A percentile compares a stretch with the other conserved stretches of the same genome.
Conservation (phyloP, 2,888 invertebrate species). For the Drosophila pullipes region DNA sequence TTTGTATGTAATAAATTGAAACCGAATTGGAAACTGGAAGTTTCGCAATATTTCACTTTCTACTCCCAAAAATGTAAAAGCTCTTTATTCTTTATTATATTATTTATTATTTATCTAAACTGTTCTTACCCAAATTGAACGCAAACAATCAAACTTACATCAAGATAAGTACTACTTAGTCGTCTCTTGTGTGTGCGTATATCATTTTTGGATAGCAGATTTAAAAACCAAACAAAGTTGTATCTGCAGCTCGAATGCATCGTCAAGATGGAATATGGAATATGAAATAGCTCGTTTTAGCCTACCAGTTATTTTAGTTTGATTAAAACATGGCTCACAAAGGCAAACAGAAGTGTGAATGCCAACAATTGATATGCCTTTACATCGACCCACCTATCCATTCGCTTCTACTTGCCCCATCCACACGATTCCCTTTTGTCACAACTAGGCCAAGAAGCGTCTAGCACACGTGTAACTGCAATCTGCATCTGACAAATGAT, state of each 20-base stretch:
- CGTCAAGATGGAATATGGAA: background rate
- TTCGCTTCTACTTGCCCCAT: background rate
- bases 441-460: constrained; percentile 62
- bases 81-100: no score
- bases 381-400: constrained; percentile 11
- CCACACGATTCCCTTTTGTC: constrained; percentile 14
- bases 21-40: background rate
- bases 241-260: background rate
- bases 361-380: constrained; percentile 50
- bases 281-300: constrained; percentile 18
- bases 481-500: constrained; percentile 69
- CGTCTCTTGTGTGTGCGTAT: background rate
- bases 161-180: background rate
- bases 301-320: constrained; percentile 72
- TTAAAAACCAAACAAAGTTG: constrained; percentile 6
- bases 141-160: background rate
- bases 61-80: rapidly evolving
- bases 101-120: no score
- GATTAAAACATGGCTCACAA: constrained; percentile 72
- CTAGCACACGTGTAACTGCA: constrained; percentile 37
- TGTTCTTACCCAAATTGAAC: background rate
- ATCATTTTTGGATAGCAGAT: constrained; percentile 5
- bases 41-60: background rate
- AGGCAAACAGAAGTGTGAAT: constrained; percentile 47
- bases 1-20: background rate